Percentiles rank a stretch among this genome's conserved stretches.
phyloP scores from a whole-genome alignment of 1,140 invertebrate genomes.

The Protaetia brevitarsis region DNA sequence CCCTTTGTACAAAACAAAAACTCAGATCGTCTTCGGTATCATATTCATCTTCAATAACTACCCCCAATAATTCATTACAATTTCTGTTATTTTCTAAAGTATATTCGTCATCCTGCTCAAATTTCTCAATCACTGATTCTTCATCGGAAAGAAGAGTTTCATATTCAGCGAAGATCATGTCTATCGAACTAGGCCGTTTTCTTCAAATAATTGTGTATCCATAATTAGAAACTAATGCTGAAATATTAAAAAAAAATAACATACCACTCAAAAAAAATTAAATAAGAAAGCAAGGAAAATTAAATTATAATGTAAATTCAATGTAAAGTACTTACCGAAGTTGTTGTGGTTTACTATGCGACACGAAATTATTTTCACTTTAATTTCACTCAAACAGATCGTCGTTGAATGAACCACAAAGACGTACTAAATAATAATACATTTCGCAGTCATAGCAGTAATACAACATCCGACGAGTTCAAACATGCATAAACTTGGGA shows the following conservation, averaged over 20 bases:
- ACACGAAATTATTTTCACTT: background rate
- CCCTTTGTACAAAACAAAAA: background rate
- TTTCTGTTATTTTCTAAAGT: background rate
- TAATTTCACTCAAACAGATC: background rate
- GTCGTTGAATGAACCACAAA: background rate
- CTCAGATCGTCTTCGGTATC: background rate
- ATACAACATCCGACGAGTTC: background rate
- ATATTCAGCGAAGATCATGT: background rate
- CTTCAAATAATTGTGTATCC: background rate
- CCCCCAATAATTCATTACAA: background rate
- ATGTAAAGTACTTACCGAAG: background rate
- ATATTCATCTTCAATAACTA: background rate
- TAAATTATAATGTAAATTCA: background rate
- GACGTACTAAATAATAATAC: background rate
- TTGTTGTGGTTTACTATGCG: background rate
- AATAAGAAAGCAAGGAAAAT: background rate
- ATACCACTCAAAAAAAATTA: too few species aligned
- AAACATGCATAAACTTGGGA: background rate
- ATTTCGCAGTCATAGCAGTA: background rate
- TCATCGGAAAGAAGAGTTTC: background rate
- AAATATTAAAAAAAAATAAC: background rate
- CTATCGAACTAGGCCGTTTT: background rate
- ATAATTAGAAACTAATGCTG: background rate
- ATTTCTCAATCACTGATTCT: constrained; percentile 9
- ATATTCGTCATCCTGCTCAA: too few species aligned